Evolutionary conservation across 2,888 invertebrate genomes (phyloP).

Genomic region (Pandemis cinnamomeana): DNA sequence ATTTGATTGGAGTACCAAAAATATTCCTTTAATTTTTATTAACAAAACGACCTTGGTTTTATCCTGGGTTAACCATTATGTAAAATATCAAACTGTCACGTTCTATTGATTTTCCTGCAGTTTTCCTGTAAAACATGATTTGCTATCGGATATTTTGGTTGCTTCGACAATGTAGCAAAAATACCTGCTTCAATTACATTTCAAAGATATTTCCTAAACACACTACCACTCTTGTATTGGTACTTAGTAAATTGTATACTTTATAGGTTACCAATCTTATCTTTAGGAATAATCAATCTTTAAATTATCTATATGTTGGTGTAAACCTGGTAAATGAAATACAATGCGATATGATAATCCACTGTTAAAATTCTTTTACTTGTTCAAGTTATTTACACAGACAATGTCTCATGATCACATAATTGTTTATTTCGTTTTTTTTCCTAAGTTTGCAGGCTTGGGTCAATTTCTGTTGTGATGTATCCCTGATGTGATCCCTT

Average conservation of each 20-base stretch:
- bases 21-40: neutral
- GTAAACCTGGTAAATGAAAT: neutral
- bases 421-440: neutral
- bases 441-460: too few species aligned
- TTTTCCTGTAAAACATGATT: slow-evolving; percentile 28
- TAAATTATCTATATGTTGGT: slow-evolving; percentile 13
- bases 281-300: slow-evolving; percentile 20
- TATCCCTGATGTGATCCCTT: too few species aligned
- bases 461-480: too few species aligned
- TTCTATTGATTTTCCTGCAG: slow-evolving; percentile 41
- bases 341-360: neutral
- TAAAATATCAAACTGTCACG: slow-evolving; percentile 29
- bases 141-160: neutral
- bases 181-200: neutral
- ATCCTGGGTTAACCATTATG: slow-evolving; percentile 1
- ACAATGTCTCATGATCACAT: neutral
- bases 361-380: slow-evolving; percentile 5
- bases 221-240: neutral
- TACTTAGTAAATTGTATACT: neutral
- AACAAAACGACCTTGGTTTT: neutral
- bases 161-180: neutral
- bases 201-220: neutral
- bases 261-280: slow-evolving; percentile 33
- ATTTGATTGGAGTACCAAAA: neutral
- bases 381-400: neutral